Base-by-base conservation (phyloP, 2,888 invertebrate species). In the Pammene fasciana region DNA sequence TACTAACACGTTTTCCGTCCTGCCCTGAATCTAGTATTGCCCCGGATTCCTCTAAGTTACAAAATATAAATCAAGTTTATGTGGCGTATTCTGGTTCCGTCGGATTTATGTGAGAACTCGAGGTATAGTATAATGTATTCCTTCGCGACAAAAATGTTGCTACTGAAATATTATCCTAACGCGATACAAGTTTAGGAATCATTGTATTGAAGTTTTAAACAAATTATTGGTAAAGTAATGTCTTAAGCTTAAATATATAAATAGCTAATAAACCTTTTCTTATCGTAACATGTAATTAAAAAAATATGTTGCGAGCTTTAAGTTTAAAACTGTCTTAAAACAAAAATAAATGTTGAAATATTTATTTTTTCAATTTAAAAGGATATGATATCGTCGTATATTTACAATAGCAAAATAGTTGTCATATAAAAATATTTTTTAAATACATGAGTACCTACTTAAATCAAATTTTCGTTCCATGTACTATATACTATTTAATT, bases 51-150 rank as follows among this genome's bases (percentile, higher is more conserved):
- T 16, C 14, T 82, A 83, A 83, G 86, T 89, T 86, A 88, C 83
- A 80, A 82, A 77, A 86, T 82, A 90, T 91, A 91, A 91, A 91
- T 91, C 90, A 91, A 86, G 86, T 91, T 92, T 90, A 90, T 90
- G 90, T 88, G 90, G 86, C 92, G 80, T 83, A 77, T 79, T 84
- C 86, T 88, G 89, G 86, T 88, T 85, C 86, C 83, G 77, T 76
- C 75, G 82, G 86, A 91, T 92, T 90, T 91, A 91, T 90, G 87
- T 82, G 80, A 80, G 81, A 82, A 79, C 54, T 82, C 80, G 81
- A 84, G 82, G 79, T 75, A 26, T n/a, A 78, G 79, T 81, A 82
- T 88, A 74, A 75, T 66, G 68, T 71, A 72, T 70, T 60, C 70
- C 55, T 66, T 55, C n/a, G 50, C 41, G 59, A 68, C 65, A 60